These are phyloP conservation scores for Drosophila basisetae DNA, from an alignment of 2,888 invertebrate genomes.

Conservation along the genomic window DNA sequence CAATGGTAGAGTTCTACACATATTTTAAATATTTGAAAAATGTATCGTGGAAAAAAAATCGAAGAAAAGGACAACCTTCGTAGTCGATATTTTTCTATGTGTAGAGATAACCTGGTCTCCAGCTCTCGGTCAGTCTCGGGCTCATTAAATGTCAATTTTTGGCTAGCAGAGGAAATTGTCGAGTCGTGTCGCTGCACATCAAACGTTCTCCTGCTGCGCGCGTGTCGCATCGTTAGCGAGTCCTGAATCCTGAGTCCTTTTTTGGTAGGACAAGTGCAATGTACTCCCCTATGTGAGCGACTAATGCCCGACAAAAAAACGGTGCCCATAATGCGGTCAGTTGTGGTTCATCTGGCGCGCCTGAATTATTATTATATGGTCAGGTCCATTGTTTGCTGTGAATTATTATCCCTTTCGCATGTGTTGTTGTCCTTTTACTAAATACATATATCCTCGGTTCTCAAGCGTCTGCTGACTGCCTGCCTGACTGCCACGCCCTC, in stretches of 20 bases:
- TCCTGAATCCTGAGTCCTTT: slow-evolving; percentile 28
- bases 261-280: slow-evolving; percentile 45
- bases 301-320: slow-evolving; percentile 34
- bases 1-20: not conserved
- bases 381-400: slow-evolving; percentile 60
- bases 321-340: slow-evolving; percentile 55
- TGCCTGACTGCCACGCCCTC: slow-evolving; percentile 46
- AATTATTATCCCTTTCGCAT: slow-evolving; percentile 79
- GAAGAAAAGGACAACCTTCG: not conserved
- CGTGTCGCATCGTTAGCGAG: slow-evolving; percentile 69
- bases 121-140: slow-evolving; percentile 34
- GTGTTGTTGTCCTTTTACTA: slow-evolving; percentile 65
- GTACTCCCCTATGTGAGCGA: slow-evolving; percentile 26
- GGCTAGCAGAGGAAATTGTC: slow-evolving; percentile 48
- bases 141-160: slow-evolving; percentile 79
- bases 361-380: slow-evolving; percentile 57
- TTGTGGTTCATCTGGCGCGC: slow-evolving; percentile 63
- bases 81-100: not conserved
- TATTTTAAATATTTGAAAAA: rapidly evolving
- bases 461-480: slow-evolving; percentile 44
- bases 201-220: slow-evolving; percentile 67
- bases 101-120: slow-evolving; percentile 1
- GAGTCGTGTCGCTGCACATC: slow-evolving; percentile 48
- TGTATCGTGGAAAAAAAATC: not conserved
- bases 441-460: slow-evolving; percentile 16